These are phyloP conservation scores for Stratiomys singularior DNA, from an alignment of 2,888 invertebrate species.

Conservation along the genomic window DNA sequence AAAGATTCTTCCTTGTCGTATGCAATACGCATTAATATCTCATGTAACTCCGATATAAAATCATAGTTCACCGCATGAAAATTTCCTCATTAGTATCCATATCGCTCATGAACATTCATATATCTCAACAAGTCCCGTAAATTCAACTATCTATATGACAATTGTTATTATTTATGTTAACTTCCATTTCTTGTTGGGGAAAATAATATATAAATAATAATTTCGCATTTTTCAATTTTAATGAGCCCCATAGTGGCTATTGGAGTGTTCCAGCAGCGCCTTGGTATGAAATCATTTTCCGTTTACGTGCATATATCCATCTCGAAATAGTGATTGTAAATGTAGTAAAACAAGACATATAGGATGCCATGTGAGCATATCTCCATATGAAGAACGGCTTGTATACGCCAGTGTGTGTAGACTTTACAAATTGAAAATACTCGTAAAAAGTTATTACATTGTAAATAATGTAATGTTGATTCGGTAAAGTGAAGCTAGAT, in stretches of 20 bases:
- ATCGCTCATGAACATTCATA: neutral
- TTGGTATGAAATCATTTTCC: slow-evolving; percentile 6
- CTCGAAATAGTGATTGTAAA: neutral
- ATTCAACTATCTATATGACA: slow-evolving; percentile 34
- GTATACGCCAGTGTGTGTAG: slow-evolving; percentile 15
- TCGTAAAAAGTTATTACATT: slow-evolving; percentile 44
- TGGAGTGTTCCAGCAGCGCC: slow-evolving; percentile 17
- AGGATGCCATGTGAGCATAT: neutral
- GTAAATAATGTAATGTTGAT: slow-evolving; percentile 35
- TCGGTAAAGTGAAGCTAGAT: neutral
- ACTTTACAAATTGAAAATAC: slow-evolving; percentile 45
- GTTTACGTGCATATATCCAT: neutral
- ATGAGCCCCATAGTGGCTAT: slow-evolving; percentile 24
- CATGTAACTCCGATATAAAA: neutral
- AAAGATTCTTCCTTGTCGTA: too few relatives aligned
- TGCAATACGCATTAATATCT: neutral
- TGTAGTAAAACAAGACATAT: neutral
- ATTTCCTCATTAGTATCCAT: slow-evolving; percentile 30
- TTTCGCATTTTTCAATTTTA: slow-evolving; percentile 40
- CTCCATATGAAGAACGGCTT: slow-evolving; percentile 14
- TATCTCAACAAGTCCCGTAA: slow-evolving; percentile 26
- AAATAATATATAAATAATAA: slow-evolving; percentile 28
- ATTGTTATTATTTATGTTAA: slow-evolving; percentile 35
- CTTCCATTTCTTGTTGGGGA: slow-evolving; percentile 5
- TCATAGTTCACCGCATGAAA: slow-evolving; percentile 8